These are phyloP conservation scores for Lipotes vexillifer DNA, from an alignment of 2,113 vertebrate genomes.

Conservation along the genomic window DNA sequence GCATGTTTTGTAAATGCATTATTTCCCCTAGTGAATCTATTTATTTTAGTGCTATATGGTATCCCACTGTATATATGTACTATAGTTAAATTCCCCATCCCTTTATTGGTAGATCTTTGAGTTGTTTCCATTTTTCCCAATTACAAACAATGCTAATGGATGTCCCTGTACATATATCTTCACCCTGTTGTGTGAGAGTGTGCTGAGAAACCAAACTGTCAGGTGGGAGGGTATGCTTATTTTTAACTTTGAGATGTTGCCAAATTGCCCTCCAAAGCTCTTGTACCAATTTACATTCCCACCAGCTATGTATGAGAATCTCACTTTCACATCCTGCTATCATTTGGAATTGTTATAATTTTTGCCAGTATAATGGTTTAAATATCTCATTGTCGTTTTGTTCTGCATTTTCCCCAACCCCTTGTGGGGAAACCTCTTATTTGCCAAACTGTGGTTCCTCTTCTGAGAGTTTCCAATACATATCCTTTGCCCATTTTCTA, in stretches of 20 bases:
- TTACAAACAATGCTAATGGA: neutral
- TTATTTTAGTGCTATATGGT: neutral
- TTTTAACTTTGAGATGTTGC: neutral
- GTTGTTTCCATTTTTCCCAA: neutral
- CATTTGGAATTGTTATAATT: neutral
- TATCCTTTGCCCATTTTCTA: neutral
- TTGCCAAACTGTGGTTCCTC: neutral
- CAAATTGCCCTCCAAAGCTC: neutral
- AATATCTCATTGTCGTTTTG: neutral
- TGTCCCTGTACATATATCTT: neutral
- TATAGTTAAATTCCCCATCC: neutral
- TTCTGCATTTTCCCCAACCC: neutral
- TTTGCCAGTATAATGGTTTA: neutral
- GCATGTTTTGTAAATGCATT: neutral
- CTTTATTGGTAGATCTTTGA: neutral
- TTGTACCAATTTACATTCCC: neutral
- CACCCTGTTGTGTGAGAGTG: fast-evolving
- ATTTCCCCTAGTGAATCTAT: neutral
- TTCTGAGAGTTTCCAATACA: neutral
- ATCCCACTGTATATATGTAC: neutral
- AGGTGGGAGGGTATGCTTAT: neutral
- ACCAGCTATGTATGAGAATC: neutral
- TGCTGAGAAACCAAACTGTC: neutral
- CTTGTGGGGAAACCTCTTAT: neutral
- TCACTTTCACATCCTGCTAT: neutral